A percentile compares a stretch with the other conserved stretches of the same genome.
These are phyloP conservation scores for Bombus turneri DNA, from an alignment of 1,140 invertebrate species.

Conservation along the genomic window DNA sequence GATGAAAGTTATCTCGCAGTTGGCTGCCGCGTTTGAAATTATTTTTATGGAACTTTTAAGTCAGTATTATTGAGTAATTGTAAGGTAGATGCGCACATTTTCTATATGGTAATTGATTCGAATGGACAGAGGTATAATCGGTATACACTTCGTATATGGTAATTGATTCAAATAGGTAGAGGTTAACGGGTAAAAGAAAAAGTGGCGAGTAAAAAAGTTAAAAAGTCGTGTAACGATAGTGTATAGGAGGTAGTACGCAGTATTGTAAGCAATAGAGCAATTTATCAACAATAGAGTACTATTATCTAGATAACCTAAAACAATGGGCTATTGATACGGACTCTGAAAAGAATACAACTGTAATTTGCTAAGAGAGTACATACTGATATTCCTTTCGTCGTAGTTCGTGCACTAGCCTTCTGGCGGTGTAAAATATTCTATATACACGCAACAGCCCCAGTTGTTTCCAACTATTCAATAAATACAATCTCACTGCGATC, in stretches of 20 bases:
- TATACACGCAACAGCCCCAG: neutral
- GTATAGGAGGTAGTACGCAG: neutral
- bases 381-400: constrained; percentile 17
- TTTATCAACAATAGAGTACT: constrained; percentile 36
- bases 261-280: constrained; percentile 38
- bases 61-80: neutral
- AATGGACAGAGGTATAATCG: neutral
- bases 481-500: neutral
- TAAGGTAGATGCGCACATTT: neutral
- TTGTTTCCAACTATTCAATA: neutral
- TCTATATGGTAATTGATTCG: constrained; percentile 15
- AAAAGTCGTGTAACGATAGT: constrained; percentile 10
- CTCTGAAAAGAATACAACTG: constrained; percentile 8
- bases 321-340: constrained; percentile 23
- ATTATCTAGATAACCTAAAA: constrained; percentile 29
- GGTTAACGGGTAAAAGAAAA: no score
- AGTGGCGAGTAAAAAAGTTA: neutral
- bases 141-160: neutral
- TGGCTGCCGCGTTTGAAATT: neutral
- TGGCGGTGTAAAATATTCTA: neutral
- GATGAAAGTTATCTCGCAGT: neutral
- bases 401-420: neutral
- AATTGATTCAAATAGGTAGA: constrained; percentile 7
- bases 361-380: constrained; percentile 28
- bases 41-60: neutral